Conservation (phyloP, 2,113 vertebrate genomes). For the Dicaeum eximium region DNA sequence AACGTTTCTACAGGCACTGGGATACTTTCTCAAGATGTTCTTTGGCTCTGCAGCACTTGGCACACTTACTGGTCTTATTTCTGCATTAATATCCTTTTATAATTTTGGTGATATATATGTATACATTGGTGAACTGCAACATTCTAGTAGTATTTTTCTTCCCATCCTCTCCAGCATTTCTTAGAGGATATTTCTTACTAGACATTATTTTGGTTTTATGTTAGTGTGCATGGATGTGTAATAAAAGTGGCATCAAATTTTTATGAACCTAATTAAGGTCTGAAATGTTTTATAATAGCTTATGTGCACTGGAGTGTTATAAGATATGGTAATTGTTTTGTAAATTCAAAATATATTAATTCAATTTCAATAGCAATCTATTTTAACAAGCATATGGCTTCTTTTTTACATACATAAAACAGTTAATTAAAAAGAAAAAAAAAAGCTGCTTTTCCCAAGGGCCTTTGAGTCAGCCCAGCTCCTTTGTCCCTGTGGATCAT, state of each 20-base stretch:
- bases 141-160: neutral
- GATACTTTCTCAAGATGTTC: conserved; percentile 98
- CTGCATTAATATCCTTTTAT: conserved; percentile 92
- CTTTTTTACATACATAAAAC: neutral
- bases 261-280: conserved; percentile 11
- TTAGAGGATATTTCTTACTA: neutral
- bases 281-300: neutral
- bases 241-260: conserved; percentile 7
- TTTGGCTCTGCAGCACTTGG: conserved; percentile 96
- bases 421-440: neutral
- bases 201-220: neutral
- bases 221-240: neutral
- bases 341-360: conserved; percentile 14
- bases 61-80: conserved; percentile 96
- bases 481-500: neutral
- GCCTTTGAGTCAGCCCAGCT: neutral
- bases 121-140: neutral
- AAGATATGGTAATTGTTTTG: conserved; percentile 15
- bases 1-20: conserved; percentile 91
- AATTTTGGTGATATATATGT: neutral
- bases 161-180: neutral
- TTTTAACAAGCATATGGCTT: conserved; percentile 6
- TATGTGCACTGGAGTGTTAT: neutral
- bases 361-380: neutral
- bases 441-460: neutral